Evolutionary conservation across 2,888 invertebrate species (phyloP).

Genomic region (Tubulanus polymorphus): DNA sequence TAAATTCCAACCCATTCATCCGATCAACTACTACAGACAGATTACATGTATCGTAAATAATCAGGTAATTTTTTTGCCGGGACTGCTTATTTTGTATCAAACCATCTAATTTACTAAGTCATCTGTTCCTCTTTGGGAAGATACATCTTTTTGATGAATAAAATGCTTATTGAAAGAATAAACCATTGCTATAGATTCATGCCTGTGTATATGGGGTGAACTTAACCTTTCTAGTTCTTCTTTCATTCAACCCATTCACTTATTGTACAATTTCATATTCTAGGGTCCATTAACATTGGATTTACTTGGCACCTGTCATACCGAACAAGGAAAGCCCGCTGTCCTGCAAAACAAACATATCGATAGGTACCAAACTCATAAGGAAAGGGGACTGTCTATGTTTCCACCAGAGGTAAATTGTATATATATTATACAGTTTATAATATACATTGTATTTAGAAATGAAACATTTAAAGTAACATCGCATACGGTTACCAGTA

Average conservation of each 20-base stretch:
- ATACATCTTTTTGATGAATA: neutral
- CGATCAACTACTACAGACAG: conserved; percentile 48
- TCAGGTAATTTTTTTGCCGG: too few relatives aligned
- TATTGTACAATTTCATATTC: conserved; percentile 4
- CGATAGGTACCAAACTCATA: conserved; percentile 36
- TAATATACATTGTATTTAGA: too few relatives aligned
- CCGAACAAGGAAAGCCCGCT: conserved; percentile 47
- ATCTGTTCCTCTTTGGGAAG: neutral
- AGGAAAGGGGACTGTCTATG: conserved; percentile 42
- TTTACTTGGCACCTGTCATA: conserved; percentile 50
- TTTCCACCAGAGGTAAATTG: conserved; percentile 49
- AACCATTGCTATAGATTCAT: too few relatives aligned
- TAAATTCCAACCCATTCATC: conserved; percentile 40
- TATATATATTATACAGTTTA: too few relatives aligned
- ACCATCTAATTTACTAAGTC: too few relatives aligned
- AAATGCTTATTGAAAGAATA: too few relatives aligned
- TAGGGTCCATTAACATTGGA: conserved; percentile 49
- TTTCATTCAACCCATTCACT: too few relatives aligned
- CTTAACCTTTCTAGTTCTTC: too few relatives aligned
- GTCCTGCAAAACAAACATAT: conserved; percentile 43
- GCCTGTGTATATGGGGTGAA: too few relatives aligned
- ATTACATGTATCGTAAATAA: conserved; percentile 48
- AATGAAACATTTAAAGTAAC: too few relatives aligned
- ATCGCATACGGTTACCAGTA: too few relatives aligned
- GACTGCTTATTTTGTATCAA: too few relatives aligned